phyloP scores from a whole-genome alignment of 1,140 invertebrate species.

The Drosophila ficusphila region DNA sequence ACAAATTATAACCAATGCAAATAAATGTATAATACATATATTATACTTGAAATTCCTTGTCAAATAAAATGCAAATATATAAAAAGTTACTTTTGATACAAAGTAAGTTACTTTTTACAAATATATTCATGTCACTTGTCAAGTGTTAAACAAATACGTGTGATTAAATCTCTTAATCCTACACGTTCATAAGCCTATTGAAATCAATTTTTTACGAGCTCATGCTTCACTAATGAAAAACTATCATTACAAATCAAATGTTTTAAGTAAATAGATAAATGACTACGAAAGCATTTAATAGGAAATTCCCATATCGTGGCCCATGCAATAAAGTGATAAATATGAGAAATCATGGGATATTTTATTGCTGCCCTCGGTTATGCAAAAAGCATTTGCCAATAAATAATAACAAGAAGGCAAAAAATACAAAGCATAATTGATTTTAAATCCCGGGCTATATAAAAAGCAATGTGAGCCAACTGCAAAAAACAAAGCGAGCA shows the following conservation, averaged over 20 bases:
- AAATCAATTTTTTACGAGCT: conserved; percentile 6
- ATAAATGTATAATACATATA: too few relatives aligned
- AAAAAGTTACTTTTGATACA: too few relatives aligned
- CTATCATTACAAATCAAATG: conserved; percentile 6
- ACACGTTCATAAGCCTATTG: conserved; percentile 15
- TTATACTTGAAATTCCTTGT: neutral
- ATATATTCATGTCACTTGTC: neutral
- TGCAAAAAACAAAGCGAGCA: conserved; percentile 24
- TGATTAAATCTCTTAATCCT: conserved; percentile 14
- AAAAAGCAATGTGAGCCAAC: conserved; percentile 11
- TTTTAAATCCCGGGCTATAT: conserved; percentile 32
- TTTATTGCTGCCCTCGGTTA: neutral
- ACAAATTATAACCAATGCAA: too few relatives aligned
- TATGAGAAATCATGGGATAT: conserved; percentile 31
- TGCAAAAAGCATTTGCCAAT: conserved; percentile 12
- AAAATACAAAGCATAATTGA: conserved; percentile 45
- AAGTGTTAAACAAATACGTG: conserved; percentile 14
- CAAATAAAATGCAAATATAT: neutral
- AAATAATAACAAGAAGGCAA: conserved; percentile 10
- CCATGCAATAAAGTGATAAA: conserved; percentile 35
- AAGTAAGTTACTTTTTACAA: neutral
- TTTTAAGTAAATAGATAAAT: conserved; percentile 23
- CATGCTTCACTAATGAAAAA: conserved; percentile 1
- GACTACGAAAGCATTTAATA: conserved; percentile 9
- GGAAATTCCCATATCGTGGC: neutral